Conservation (phyloP, 2,888 invertebrate species). For the Mellilla xanthometata region DNA sequence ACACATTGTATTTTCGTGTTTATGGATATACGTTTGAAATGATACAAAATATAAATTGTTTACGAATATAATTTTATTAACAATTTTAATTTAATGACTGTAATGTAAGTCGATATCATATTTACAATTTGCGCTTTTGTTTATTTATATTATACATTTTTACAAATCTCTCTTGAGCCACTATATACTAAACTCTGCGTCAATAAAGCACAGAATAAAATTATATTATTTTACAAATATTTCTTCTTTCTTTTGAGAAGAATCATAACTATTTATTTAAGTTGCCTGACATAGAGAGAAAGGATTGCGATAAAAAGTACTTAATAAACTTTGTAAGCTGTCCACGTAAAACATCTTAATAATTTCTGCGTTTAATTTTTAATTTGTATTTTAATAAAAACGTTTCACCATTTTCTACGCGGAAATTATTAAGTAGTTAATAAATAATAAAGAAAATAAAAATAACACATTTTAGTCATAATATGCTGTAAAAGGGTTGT, state of each 20-base stretch:
- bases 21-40: conserved; percentile 26
- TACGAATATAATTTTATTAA: conserved; percentile 83
- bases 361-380: too few relatives aligned
- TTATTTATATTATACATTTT: conserved; percentile 74
- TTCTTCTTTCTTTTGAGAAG: too few relatives aligned
- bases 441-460: not conserved
- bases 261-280: too few relatives aligned
- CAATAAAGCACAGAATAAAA: conserved; percentile 34
- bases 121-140: conserved; percentile 72
- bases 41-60: conserved; percentile 67
- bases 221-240: conserved; percentile 12
- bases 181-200: conserved; percentile 32
- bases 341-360: too few relatives aligned
- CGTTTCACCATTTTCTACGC: conserved; percentile 29
- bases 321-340: too few relatives aligned
- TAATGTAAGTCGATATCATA: conserved; percentile 79
- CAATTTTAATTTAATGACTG: conserved; percentile 82
- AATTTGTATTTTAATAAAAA: conserved; percentile 38
- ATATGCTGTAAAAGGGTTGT: conserved; percentile 19
- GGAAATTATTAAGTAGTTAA: conserved; percentile 3
- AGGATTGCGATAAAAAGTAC: too few relatives aligned
- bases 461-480: not conserved
- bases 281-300: too few relatives aligned
- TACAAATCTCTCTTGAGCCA: conserved; percentile 65
- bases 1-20: too few relatives aligned